phyloP scores from a whole-genome alignment of 2,113 vertebrate species.

The Limanda limanda region DNA sequence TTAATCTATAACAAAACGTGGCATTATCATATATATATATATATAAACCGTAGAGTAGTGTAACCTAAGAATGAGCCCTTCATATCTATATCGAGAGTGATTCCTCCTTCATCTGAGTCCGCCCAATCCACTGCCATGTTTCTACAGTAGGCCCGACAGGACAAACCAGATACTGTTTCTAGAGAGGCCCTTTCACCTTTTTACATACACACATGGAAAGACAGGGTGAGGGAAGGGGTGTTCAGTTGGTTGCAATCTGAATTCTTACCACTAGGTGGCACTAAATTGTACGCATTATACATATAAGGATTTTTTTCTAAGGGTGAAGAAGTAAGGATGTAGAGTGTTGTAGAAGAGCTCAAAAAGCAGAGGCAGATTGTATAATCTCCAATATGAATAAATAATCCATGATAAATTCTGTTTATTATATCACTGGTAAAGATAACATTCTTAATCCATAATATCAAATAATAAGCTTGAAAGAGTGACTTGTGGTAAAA shows the following conservation, averaged over 20 bases:
- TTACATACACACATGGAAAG: background rate
- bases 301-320: background rate
- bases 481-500: background rate
- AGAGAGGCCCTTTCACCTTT: background rate
- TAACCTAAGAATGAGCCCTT: background rate
- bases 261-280: too few relatives aligned
- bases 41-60: background rate
- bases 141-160: too few relatives aligned
- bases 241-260: background rate
- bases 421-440: background rate
- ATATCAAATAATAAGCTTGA: background rate
- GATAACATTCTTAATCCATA: background rate
- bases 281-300: background rate
- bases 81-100: background rate
- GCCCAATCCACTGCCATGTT: too few relatives aligned
- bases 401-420: constrained; percentile 8
- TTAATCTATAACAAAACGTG: background rate
- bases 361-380: background rate
- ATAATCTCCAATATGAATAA: background rate
- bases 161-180: too few relatives aligned
- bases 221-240: background rate
- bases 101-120: background rate
- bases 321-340: background rate
- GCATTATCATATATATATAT: background rate
- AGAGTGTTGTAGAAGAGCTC: background rate